Base-by-base conservation (phyloP, 2,888 invertebrate species). In the Liopterus haemorrhoidalis region DNA sequence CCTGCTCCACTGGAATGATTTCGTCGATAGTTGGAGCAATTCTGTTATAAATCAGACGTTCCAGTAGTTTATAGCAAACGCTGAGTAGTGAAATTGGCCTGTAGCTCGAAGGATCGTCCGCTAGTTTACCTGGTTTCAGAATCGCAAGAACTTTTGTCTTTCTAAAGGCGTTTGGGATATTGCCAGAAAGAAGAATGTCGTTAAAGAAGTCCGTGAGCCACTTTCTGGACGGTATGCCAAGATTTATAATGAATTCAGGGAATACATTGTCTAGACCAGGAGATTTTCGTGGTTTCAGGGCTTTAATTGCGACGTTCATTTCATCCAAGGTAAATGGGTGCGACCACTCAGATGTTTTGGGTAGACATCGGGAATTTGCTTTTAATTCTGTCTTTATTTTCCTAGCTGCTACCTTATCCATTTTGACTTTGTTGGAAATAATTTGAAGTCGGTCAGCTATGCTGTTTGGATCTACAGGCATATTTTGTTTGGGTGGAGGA, bases 1-100 rank as follows among this genome's bases (percentile, higher is more conserved):
- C 42, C 22, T 46, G 46, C 20, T 46, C 37, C 24, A 41, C 19
- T 4, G 42, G 46, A 14, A 47, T 35, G 16, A 5, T 31, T 11
- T 12, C 31, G 15, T 31, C 9, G 18, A 27, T 27, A 12, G 14
- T 27, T 27, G 28, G 9, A 12, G 8, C 11, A 5, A 27, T 27
- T 27, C 28, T 27, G 8, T 27, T 4, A 27, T 27, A 27, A 8
- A 27, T 39, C 16, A 16, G 3, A 18, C 12, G 28, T 8, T 27
- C 28, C 28, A 27, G 28, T 12, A 39, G 5, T 39, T 39, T 28
- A 28, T 5, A 39, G 28, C 28, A 28, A 25, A 16, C n/a, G 28
- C 27, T 39, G 15, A 39, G 28, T 8, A 39, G 28, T 2, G 39
- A 28, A 14, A 39, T 39, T 39, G 39, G 24, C n/a, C n/a, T n/a